Evolutionary conservation across 2,797 vertebrate genomes (phyloP).

Genomic region (Sibirionetta formosa): DNA sequence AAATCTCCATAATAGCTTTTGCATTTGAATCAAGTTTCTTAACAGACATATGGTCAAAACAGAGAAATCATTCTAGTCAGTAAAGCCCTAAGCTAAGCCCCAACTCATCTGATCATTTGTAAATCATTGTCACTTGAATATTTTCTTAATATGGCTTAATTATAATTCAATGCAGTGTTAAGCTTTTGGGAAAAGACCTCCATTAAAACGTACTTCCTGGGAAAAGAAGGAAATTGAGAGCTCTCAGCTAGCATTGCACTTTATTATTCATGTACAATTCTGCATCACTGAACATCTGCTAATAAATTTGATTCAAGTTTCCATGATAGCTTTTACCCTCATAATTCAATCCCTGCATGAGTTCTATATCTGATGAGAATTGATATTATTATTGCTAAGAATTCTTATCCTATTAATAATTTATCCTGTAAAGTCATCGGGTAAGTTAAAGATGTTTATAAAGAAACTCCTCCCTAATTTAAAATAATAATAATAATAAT

Average conservation of each 20-base stretch:
- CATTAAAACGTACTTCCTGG: constrained; percentile 67
- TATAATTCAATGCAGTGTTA: constrained; percentile 66
- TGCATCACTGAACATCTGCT: constrained; percentile 77
- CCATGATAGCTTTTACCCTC: constrained; percentile 69
- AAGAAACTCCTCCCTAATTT: neutral
- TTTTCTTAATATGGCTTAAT: constrained; percentile 79
- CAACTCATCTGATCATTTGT: constrained; percentile 76
- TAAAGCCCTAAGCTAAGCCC: constrained; percentile 71
- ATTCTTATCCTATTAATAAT: constrained; percentile 75
- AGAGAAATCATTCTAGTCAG: constrained; percentile 70
- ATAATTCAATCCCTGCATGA: constrained; percentile 73
- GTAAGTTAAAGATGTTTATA: constrained; percentile 74
- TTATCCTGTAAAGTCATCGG: constrained; percentile 58
- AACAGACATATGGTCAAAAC: constrained; percentile 73
- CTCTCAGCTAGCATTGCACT: constrained; percentile 51
- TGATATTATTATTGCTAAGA: constrained; percentile 70
- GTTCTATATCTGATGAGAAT: constrained; percentile 71
- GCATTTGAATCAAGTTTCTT: constrained; percentile 68
- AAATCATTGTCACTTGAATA: constrained; percentile 74
- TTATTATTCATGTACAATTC: constrained; percentile 75
- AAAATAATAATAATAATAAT: constrained; percentile 29
- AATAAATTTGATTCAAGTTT: constrained; percentile 79
- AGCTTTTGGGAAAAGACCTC: constrained; percentile 61
- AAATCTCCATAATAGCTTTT: constrained; percentile 42
- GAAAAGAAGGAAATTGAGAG: constrained; percentile 61